Evolutionary conservation across 2,888 invertebrate genomes (phyloP), one percentile per base, ranked within the genome.

Genomic region (Cephalotes varians): DNA sequence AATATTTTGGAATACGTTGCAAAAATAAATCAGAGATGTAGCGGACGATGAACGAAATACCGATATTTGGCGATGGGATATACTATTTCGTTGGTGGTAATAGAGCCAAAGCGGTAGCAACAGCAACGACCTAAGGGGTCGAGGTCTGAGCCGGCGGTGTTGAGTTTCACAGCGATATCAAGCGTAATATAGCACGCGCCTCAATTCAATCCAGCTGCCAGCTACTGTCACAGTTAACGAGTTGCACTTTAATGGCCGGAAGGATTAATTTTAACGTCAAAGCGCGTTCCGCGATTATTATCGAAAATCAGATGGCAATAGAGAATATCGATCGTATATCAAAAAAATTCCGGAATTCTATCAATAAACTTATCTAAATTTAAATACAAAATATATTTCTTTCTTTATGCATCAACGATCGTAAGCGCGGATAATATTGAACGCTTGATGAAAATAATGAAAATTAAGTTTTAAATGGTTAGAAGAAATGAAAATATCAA

Each of bases 121-220:
- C 83, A 89, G 65, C 84, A 82, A 84, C 90, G 74, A 84, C 82
- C 87, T 65, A 58, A 80, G 86, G 83, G 90, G 87, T 90, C 89
- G 89, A 89, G 90, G 86, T 87, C 90, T 87, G 86, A 87, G 87
- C 84, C 90, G 90, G 88, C 89, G 87, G 88, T 88, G 88, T 92
- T 88, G 89, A 84, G 88, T 91, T 91, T 92, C 91, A 91, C 92
- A 91, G 88, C 91, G 89, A 88, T 92, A 92, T 91, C 92, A 91
- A 91, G 87, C 88, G 87, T 88, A 91, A 85, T 88, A 88, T 89
- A 91, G 91, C 92, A 91, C 92, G 92, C 91, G 91, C 91, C 91
- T 91, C 91, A 89, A 92, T 92, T 92, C 90, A 89, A 87, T 90
- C 88, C 90, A 90, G 90, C 90, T 91, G 89, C 87, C 86, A 84